Conservation (phyloP, 2,797 vertebrate genomes). For the Tachyglossus aculeatus region DNA sequence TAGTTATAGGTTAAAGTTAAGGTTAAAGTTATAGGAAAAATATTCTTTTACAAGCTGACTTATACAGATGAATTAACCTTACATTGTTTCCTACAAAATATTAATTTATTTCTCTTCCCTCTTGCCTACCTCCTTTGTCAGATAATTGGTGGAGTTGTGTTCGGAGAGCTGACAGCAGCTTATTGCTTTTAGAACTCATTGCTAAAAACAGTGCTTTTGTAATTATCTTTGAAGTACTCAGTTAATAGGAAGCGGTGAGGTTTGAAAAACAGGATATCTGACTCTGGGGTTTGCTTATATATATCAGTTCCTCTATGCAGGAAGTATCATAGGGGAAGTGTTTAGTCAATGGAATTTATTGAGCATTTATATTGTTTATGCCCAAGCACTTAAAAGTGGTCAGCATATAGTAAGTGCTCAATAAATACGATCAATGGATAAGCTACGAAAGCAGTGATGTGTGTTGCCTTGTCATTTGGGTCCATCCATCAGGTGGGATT, state of each 20-base stretch:
- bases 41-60: not conserved
- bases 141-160: not conserved
- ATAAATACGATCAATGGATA: too few species aligned
- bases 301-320: too few species aligned
- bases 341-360: not conserved
- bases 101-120: not conserved
- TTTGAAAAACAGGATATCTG: conserved; percentile 12
- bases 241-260: not conserved
- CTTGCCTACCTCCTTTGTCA: not conserved
- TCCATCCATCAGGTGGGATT: too few species aligned
- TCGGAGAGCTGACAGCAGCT: conserved; percentile 14
- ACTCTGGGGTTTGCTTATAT: not conserved
- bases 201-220: not conserved
- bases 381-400: too few species aligned
- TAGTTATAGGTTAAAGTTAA: not conserved
- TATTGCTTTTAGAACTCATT: not conserved
- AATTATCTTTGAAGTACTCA: not conserved
- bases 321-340: not conserved
- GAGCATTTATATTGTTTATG: too few species aligned
- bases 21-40: not conserved
- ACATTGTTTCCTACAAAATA: not conserved
- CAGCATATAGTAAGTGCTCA: too few species aligned
- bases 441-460: too few species aligned
- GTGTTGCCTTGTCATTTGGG: too few species aligned
- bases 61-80: not conserved